Evolutionary conservation across 1,140 invertebrate species (phyloP).

Genomic region (Oreohelix idahoensis): DNA sequence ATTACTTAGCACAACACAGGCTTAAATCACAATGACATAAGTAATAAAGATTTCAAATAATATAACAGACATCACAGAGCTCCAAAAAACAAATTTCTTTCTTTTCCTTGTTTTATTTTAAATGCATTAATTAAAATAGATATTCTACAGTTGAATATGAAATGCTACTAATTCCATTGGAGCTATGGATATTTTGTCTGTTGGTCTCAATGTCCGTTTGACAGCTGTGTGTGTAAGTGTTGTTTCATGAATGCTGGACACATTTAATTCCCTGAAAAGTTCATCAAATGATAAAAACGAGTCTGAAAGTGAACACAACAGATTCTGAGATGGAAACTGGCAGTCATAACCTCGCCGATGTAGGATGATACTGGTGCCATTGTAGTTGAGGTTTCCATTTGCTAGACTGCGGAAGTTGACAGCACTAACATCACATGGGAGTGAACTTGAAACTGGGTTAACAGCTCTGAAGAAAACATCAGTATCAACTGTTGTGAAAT

Average conservation of each 20-base stretch:
- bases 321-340: conserved; percentile 48
- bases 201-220: conserved; percentile 38
- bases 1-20: no score
- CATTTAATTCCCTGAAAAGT: conserved; percentile 54
- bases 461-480: conserved; percentile 53
- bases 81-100: no score
- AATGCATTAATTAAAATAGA: no score
- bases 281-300: conserved; percentile 39
- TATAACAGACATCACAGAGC: no score
- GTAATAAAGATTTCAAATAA: no score
- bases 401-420: conserved; percentile 59
- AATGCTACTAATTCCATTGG: conserved; percentile 45
- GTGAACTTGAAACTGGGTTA: conserved; percentile 41
- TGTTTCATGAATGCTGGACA: conserved; percentile 55
- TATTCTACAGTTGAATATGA: conserved; percentile 34
- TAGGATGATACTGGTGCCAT: conserved; percentile 61
- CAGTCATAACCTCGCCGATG: conserved; percentile 62
- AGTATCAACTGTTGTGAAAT: conserved; percentile 56
- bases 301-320: conserved; percentile 51
- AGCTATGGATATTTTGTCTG: conserved; percentile 10
- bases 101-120: no score
- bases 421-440: conserved; percentile 63
- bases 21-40: no score
- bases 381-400: conserved; percentile 57
- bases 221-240: conserved; percentile 61